A percentile compares a stretch with the other conserved stretches of the same genome.
Evolutionary conservation across 1,140 invertebrate species (phyloP).

Genomic region (Magallana gigas): DNA sequence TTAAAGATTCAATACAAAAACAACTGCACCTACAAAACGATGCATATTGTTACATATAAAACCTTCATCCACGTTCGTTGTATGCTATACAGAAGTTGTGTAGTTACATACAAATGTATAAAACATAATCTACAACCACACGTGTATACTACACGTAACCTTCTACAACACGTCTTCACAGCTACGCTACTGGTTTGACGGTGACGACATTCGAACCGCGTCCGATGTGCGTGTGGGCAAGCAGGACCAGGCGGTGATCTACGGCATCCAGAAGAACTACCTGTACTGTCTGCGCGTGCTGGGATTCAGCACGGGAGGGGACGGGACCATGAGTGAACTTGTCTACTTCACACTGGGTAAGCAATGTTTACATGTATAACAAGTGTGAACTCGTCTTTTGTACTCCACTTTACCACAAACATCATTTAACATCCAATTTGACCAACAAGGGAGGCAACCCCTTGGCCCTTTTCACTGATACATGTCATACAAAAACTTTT

Average conservation of each 20-base stretch:
- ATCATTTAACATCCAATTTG: too few relatives aligned
- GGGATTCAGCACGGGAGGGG: conserved; percentile 94
- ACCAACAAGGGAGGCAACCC: too few relatives aligned
- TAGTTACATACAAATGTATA: neutral
- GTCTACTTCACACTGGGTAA: conserved; percentile 58
- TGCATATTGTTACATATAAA: too few relatives aligned
- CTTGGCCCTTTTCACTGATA: too few relatives aligned
- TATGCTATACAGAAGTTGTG: too few relatives aligned
- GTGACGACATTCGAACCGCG: conserved; percentile 54
- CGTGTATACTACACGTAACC: neutral
- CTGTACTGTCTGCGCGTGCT: conserved; percentile 92
- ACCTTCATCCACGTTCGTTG: too few relatives aligned
- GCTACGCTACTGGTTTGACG: conserved; percentile 49
- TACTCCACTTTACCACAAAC: too few relatives aligned
- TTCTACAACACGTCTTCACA: neutral
- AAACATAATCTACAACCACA: neutral
- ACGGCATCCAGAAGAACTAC: conserved; percentile 49
- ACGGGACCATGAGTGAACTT: conserved; percentile 96
- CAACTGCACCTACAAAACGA: too few relatives aligned
- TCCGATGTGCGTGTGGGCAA: conserved; percentile 50
- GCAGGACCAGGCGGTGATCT: conserved; percentile 57
- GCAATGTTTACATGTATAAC: too few relatives aligned
- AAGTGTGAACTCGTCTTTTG: too few relatives aligned
- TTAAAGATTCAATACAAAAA: too few relatives aligned
- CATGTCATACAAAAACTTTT: too few relatives aligned